A percentile compares a stretch with the other conserved stretches of the same genome.
Conservation (phyloP, 1,140 invertebrate genomes). For the Trachymyrmex septentrionalis region DNA sequence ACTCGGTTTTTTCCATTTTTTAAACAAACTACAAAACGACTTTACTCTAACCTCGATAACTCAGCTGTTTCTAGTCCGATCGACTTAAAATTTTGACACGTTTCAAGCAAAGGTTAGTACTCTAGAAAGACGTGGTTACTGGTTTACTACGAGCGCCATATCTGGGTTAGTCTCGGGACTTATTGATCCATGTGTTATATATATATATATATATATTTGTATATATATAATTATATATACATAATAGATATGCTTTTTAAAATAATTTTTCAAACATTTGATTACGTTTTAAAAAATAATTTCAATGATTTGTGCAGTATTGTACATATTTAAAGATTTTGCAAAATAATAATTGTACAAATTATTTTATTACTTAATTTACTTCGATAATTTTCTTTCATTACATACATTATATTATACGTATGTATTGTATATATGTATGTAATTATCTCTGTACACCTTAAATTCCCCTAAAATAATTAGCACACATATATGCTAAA, state of each 20-base stretch:
- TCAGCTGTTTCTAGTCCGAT: too few species aligned
- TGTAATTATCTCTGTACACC: neutral
- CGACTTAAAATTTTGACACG: too few species aligned
- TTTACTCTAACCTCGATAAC: too few species aligned
- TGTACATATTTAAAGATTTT: neutral
- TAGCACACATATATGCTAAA: neutral
- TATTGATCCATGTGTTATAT: too few species aligned
- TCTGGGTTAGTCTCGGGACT: too few species aligned
- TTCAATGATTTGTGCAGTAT: neutral
- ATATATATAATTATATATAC: neutral
- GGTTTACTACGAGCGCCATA: too few species aligned
- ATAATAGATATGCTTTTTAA: neutral
- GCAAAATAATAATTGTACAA: neutral
- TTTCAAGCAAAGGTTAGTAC: too few species aligned
- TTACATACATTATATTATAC: neutral
- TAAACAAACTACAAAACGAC: too few species aligned
- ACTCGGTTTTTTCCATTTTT: too few species aligned
- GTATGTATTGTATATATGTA: neutral
- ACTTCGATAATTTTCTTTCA: neutral
- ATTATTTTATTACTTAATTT: slow-evolving; percentile 12
- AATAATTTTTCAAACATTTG: slow-evolving; percentile 8
- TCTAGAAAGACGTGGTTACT: too few species aligned
- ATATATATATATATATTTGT: too few species aligned
- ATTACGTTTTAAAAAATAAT: neutral
- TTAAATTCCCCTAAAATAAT: slow-evolving; percentile 19